phyloP scores from a whole-genome alignment of 2,888 invertebrate species.

The Xylota segnis region DNA sequence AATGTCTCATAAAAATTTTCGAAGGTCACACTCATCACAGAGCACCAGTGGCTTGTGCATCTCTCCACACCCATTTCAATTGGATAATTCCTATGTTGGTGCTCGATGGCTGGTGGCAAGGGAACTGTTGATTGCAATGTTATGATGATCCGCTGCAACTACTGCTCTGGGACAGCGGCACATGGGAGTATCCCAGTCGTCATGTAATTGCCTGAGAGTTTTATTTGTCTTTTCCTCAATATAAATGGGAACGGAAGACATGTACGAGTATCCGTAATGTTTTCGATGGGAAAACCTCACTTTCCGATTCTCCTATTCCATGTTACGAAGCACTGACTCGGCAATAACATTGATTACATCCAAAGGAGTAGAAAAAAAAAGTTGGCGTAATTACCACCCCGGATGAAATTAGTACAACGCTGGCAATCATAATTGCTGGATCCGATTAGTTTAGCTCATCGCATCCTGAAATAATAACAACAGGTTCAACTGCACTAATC shows the following conservation, averaged over 20 bases:
- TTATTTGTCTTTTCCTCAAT: conserved; percentile 48
- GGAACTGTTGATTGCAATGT: conserved; percentile 63
- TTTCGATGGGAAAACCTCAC: conserved; percentile 47
- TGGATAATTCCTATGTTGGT: conserved; percentile 64
- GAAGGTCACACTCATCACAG: conserved; percentile 2
- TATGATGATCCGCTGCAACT: conserved; percentile 8
- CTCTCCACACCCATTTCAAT: conserved; percentile 44
- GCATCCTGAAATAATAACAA: conserved; percentile 49
- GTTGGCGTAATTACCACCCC: conserved; percentile 41
- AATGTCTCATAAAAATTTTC: not conserved
- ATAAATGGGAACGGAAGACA: conserved; percentile 51
- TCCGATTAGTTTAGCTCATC: conserved; percentile 59
- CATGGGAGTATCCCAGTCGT: conserved; percentile 60
- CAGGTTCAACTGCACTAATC: conserved; percentile 61
- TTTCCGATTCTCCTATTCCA: not conserved
- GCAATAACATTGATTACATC: conserved; percentile 25
- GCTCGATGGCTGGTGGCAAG: conserved; percentile 35
- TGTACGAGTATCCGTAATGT: not conserved
- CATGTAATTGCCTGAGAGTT: conserved; percentile 71
- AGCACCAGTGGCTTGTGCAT: conserved; percentile 16
- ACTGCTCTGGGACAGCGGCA: conserved; percentile 45
- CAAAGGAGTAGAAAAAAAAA: not conserved
- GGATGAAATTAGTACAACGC: conserved; percentile 60
- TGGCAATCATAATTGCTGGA: conserved; percentile 58
- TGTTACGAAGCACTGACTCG: not conserved